Conservation (phyloP, 2,113 vertebrate species). For the Neomonachus schauinslandi region DNA sequence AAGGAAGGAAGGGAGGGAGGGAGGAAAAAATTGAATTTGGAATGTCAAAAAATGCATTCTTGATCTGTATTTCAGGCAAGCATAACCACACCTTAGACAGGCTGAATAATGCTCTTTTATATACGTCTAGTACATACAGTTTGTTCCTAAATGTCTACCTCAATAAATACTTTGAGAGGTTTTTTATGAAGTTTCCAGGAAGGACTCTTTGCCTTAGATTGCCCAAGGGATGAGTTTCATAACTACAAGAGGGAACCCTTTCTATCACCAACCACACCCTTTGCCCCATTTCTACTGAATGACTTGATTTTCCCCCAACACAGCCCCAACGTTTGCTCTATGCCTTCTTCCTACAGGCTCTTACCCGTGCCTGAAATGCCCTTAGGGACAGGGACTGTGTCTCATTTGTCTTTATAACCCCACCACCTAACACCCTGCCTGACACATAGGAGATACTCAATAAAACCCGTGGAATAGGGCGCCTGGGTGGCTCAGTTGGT, state of each 20-base stretch:
- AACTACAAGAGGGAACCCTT: background rate
- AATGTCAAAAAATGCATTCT: background rate
- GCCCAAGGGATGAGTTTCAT: background rate
- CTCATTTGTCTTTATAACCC: background rate
- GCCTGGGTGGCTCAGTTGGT: too few species aligned
- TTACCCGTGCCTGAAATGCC: background rate
- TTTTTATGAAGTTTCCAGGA: slow-evolving; percentile 24
- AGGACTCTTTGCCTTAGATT: background rate
- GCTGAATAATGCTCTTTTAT: background rate
- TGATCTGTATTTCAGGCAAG: background rate
- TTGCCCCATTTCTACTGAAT: background rate
- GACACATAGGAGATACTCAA: background rate
- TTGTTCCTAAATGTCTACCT: background rate
- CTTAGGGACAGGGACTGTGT: background rate
- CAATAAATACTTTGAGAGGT: background rate
- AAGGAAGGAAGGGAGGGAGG: rapidly evolving
- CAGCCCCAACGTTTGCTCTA: background rate
- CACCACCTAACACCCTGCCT: background rate
- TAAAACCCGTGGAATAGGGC: background rate
- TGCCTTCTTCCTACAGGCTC: background rate
- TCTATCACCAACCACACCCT: background rate
- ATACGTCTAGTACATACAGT: background rate
- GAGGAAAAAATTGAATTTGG: background rate
- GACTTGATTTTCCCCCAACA: background rate
- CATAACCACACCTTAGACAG: background rate